A percentile compares a stretch with the other conserved stretches of the same genome.
Evolutionary conservation across 1,140 invertebrate species (phyloP).

Genomic region (Habropoda laboriosa): DNA sequence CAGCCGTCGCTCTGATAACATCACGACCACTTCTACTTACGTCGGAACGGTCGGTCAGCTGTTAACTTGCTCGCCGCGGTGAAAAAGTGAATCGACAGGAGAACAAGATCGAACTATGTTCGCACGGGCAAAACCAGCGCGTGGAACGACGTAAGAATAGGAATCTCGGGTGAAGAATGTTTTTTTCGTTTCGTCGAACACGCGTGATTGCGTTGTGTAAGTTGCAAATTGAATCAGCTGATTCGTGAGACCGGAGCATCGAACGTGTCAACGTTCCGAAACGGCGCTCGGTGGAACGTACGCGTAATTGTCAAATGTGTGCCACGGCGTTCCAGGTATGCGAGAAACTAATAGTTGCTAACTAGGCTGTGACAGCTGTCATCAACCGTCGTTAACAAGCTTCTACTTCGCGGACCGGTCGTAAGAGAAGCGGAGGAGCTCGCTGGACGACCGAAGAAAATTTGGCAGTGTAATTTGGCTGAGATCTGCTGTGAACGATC

Average conservation of each 20-base stretch:
- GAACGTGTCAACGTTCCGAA: too few relatives aligned
- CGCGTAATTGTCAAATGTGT: slow-evolving; percentile 67
- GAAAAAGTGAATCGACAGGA: neutral
- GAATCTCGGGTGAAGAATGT: slow-evolving; percentile 34
- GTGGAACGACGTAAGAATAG: slow-evolving; percentile 15
- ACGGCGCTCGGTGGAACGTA: slow-evolving; percentile 56
- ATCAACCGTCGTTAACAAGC: slow-evolving; percentile 79
- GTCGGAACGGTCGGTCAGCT: neutral
- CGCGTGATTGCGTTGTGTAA: too few relatives aligned
- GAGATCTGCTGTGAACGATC: too few relatives aligned
- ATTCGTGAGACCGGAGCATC: too few relatives aligned
- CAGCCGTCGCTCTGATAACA: neutral
- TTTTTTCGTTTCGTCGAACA: slow-evolving; percentile 12
- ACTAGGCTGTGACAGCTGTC: slow-evolving; percentile 74
- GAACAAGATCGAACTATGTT: slow-evolving; percentile 19
- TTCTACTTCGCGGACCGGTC: slow-evolving; percentile 69
- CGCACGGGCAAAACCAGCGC: neutral
- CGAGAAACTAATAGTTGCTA: slow-evolving; percentile 73
- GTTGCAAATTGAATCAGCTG: too few relatives aligned
- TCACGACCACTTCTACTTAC: neutral
- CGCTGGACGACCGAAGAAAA: slow-evolving; percentile 40
- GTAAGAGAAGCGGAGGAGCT: slow-evolving; percentile 33
- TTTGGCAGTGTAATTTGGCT: too few relatives aligned
- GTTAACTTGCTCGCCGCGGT: neutral
- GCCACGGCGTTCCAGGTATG: slow-evolving; percentile 73